These are phyloP conservation scores for Exaiptasia diaphana DNA, from an alignment of 64 coral and sea anemone genomes.

Conservation along the genomic window DNA sequence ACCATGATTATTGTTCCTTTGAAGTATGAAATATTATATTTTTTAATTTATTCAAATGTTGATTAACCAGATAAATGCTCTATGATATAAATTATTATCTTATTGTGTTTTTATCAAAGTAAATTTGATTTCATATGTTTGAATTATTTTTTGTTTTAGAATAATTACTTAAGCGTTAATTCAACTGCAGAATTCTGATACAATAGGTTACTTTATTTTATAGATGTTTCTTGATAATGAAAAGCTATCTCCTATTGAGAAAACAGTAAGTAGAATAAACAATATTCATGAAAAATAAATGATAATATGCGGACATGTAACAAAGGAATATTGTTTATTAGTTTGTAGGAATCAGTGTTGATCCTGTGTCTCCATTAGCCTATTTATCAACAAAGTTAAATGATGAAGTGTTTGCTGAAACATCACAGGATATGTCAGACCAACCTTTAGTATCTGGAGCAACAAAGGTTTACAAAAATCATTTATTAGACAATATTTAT, in stretches of 20 bases:
- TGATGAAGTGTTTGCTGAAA: background rate
- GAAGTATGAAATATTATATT: too few relatives aligned
- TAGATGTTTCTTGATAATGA: slow-evolving; percentile 50
- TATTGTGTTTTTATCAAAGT: too few relatives aligned
- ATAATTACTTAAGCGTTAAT: too few relatives aligned
- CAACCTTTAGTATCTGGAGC: background rate
- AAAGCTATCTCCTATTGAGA: slow-evolving; percentile 20
- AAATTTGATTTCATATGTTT: too few relatives aligned
- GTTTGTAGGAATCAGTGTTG: slow-evolving; percentile 53
- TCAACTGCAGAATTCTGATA: too few relatives aligned
- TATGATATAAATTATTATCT: too few relatives aligned
- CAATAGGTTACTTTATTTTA: background rate
- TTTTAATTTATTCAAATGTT: too few relatives aligned
- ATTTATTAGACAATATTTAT: too few relatives aligned
- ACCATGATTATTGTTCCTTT: background rate
- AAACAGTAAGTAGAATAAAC: slow-evolving; percentile 32
- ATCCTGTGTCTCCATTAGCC: slow-evolving; percentile 30
- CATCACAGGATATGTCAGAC: background rate
- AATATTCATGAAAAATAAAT: background rate
- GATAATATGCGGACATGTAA: background rate
- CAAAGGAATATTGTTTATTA: background rate
- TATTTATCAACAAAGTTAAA: slow-evolving; percentile 5
- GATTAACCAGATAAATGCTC: too few relatives aligned
- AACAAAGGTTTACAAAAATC: too few relatives aligned
- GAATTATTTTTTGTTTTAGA: too few relatives aligned